These are phyloP conservation scores for Propithecus deckenii DNA, from an alignment of 2,797 vertebrate genomes.

Conservation along the genomic window DNA sequence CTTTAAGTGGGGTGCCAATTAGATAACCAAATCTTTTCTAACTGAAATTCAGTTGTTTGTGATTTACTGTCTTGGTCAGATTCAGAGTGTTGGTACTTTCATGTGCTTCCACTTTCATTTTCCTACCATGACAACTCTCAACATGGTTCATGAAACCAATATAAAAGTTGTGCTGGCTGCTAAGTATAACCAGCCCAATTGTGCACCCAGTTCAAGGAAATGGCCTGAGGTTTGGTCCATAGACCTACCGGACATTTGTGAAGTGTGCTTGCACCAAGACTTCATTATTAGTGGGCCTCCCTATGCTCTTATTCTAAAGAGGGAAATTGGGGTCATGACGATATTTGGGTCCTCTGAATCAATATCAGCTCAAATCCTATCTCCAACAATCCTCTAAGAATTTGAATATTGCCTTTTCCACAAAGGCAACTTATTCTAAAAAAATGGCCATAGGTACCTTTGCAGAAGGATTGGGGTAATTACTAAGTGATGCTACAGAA, in stretches of 20 bases:
- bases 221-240: background rate
- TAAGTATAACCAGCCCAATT: background rate
- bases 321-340: fast-evolving
- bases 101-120: background rate
- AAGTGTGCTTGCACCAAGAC: background rate
- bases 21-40: background rate
- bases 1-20: background rate
- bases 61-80: background rate
- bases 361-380: background rate
- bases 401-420: background rate
- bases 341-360: background rate
- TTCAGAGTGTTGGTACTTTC: background rate
- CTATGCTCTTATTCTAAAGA: background rate
- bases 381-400: background rate
- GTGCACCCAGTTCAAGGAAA: background rate
- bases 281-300: background rate
- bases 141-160: background rate
- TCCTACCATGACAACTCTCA: background rate
- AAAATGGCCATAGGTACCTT: background rate
- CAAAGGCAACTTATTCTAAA: background rate
- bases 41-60: background rate
- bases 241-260: background rate
- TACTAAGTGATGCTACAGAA: background rate
- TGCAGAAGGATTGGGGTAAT: background rate
- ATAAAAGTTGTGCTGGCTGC: background rate